phyloP scores from a whole-genome alignment of 2,113 vertebrate genomes.

The Plestiodon gilberti region DNA sequence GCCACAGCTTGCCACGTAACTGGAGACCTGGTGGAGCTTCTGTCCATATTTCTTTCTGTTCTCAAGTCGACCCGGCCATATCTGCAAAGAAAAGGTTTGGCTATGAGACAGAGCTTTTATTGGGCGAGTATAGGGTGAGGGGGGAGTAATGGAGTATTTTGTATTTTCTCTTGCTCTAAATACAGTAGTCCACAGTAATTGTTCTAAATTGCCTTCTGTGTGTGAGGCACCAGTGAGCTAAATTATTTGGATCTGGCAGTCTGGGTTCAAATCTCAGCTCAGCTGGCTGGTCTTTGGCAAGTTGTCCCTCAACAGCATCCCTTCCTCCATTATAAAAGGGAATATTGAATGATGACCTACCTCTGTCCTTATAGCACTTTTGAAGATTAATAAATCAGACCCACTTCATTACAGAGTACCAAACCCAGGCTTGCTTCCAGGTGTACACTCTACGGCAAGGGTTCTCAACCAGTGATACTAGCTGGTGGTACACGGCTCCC shows the following conservation, averaged over 20 bases:
- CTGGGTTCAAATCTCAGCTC: not conserved
- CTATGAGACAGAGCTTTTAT: constrained; percentile 23
- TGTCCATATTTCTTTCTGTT: constrained; percentile 97
- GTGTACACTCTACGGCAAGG: not conserved
- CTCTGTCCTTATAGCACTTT: not conserved
- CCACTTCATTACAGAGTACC: not conserved
- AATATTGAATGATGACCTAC: not conserved
- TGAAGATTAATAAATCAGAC: not conserved
- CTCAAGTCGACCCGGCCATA: constrained; percentile 95
- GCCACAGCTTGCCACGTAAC: constrained; percentile 98
- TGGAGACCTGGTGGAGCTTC: constrained; percentile 96
- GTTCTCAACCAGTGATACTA: too few species aligned
- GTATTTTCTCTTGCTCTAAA: not conserved
- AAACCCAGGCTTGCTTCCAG: not conserved
- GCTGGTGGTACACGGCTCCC: too few species aligned
- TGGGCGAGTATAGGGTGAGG: not conserved
- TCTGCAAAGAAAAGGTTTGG: constrained; percentile 96
- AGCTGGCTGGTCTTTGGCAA: not conserved
- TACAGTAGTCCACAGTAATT: not conserved
- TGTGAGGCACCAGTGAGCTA: not conserved
- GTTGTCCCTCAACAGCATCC: not conserved
- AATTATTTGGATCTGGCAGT: not conserved
- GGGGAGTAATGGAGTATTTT: too few species aligned
- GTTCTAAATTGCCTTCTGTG: not conserved
- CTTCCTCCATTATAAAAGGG: not conserved